These are phyloP conservation scores for Cyclura pinguis DNA, from an alignment of 2,797 vertebrate genomes.

Conservation along the genomic window DNA sequence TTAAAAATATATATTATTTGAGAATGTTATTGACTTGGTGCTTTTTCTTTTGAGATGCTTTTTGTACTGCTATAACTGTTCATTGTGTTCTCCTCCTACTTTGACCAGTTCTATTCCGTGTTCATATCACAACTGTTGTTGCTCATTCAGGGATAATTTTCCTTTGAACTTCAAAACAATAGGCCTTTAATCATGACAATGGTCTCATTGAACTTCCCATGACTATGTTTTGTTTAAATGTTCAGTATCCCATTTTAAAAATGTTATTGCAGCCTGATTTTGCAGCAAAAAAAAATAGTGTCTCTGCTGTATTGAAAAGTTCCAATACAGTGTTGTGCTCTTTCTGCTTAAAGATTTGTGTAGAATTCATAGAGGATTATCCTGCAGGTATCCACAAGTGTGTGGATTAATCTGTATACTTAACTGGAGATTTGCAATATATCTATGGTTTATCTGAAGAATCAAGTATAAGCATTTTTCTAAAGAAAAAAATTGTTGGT, in stretches of 20 bases:
- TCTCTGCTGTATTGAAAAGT: conserved; percentile 7
- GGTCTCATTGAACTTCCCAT: not conserved
- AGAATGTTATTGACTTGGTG: not conserved
- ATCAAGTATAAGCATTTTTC: too few relatives aligned
- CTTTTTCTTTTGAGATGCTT: not conserved
- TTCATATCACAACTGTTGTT: not conserved
- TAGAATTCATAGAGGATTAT: too few relatives aligned
- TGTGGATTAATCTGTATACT: too few relatives aligned
- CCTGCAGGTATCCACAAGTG: too few relatives aligned
- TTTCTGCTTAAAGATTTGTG: too few relatives aligned
- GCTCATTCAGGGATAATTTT: not conserved
- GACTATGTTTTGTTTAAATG: not conserved
- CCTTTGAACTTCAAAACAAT: not conserved
- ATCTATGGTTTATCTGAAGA: too few relatives aligned
- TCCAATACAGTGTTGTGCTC: not conserved
- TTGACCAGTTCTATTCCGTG: not conserved
- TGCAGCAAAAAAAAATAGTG: conserved; percentile 9
- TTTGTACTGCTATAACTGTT: not conserved
- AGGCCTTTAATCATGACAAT: not conserved
- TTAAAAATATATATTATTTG: not conserved
- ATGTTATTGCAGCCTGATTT: not conserved
- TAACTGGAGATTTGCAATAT: too few relatives aligned
- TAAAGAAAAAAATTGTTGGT: too few relatives aligned
- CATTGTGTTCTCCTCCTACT: not conserved
- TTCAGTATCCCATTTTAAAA: too few relatives aligned